Evolutionary conservation across 2,113 vertebrate genomes (phyloP), one percentile per base, ranked within the genome.

Genomic region (Tragelaphus scriptus): DNA sequence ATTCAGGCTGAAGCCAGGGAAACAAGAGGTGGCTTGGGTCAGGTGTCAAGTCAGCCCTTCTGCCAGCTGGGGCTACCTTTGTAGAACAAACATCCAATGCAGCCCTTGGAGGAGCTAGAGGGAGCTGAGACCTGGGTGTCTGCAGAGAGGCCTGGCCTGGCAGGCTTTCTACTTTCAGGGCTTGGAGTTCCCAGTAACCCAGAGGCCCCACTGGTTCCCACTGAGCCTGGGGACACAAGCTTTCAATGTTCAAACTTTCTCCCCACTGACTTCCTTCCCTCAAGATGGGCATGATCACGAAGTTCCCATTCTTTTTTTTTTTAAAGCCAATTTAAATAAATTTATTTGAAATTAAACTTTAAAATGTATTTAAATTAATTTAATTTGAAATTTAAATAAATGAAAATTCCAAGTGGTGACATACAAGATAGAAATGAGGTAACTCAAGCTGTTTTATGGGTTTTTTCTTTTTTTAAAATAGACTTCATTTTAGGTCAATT

Each of bases 141-240:
- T 1, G 26, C 61, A 15, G 30, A 92, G 13, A 0, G 4, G 0
- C 3, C 32, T 4, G 36, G 21, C 16, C 2, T 0, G 21, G 53
- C 55, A n/a, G 79, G 61, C 40, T 23, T 28, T 63, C 79, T 65
- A 21, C 32, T 49, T 28, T 25, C 30, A 5, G 16, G 32, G 17
- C 32, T 56, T 81, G 59, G 49, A 30, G 68, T 26, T 77, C 40
- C 85, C n/a, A 28, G n/a, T 11, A 30, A 25, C 51, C 56, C 12
- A 49, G 36, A 44, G 21, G 6, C 55, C 30, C 16, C 32, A 17
- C 53, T 59, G 36, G 56, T 63, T 23, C 53, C 63, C 21, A 17
- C 0, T 0, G 36, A 80, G 7, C 26, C 44, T 15, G 2, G 6
- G 32, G 32, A 85, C 84, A 40, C 47, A 55, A 65, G 28, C 40